A percentile compares a stretch with the other conserved stretches of the same genome.
Evolutionary conservation across 1,140 invertebrate genomes (phyloP).

Genomic region (Brachionus calyciflorus): DNA sequence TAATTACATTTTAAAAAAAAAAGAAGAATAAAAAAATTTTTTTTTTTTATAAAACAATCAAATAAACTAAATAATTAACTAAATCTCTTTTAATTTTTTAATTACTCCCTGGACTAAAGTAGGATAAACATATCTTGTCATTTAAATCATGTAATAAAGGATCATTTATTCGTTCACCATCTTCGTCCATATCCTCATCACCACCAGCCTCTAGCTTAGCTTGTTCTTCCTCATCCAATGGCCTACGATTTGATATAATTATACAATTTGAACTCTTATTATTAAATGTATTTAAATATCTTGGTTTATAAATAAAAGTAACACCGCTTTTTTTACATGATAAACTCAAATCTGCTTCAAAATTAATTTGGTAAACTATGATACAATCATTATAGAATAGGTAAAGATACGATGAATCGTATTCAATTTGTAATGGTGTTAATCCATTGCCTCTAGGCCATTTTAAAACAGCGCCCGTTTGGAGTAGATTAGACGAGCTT

Average conservation of each 20-base stretch:
- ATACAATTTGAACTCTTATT: constrained; percentile 38
- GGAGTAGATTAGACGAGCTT: constrained; percentile 7
- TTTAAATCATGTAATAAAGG: constrained; percentile 25
- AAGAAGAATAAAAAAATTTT: too few relatives aligned
- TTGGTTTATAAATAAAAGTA: constrained; percentile 39
- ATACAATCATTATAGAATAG: constrained; percentile 44
- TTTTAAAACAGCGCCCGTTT: constrained; percentile 1
- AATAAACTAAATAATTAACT: too few relatives aligned
- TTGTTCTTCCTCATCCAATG: constrained; percentile 22
- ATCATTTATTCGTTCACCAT: constrained; percentile 9
- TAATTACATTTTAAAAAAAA: too few relatives aligned
- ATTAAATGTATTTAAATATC: constrained; percentile 37
- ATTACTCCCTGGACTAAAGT: constrained; percentile 37
- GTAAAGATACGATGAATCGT: constrained; percentile 36
- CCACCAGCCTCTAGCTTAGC: neutral
- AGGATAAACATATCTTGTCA: constrained; percentile 42
- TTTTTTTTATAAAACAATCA: too few relatives aligned
- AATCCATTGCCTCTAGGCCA: constrained; percentile 43
- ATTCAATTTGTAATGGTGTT: constrained; percentile 43
- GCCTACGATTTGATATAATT: constrained; percentile 40
- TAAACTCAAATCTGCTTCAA: constrained; percentile 23
- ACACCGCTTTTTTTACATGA: constrained; percentile 11
- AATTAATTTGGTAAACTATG: constrained; percentile 21
- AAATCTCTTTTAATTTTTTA: too few relatives aligned
- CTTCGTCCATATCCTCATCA: neutral